Conservation (phyloP, 2,888 invertebrate genomes). For the Choreutis nemorana region DNA sequence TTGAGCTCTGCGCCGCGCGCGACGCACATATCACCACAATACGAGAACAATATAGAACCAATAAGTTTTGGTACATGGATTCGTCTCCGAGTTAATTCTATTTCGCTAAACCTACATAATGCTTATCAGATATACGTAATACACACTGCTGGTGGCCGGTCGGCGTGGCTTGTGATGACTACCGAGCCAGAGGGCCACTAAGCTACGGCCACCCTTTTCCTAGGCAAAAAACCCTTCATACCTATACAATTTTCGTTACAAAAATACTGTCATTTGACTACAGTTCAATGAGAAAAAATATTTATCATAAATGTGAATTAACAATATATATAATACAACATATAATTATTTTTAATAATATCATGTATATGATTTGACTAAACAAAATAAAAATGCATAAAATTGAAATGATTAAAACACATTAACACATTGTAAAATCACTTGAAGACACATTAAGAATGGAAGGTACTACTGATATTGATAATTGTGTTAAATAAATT, state of each 20-base stretch:
- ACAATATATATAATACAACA: conserved; percentile 57
- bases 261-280: conserved; percentile 70
- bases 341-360: conserved; percentile 46
- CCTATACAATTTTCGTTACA: conserved; percentile 63
- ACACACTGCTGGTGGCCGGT: conserved; percentile 22
- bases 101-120: conserved; percentile 68
- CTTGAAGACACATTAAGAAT: conserved; percentile 52
- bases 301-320: conserved; percentile 50
- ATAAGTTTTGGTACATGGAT: conserved; percentile 62
- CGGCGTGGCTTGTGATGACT: conserved; percentile 11
- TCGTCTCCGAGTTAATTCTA: conserved; percentile 57
- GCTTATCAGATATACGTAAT: conserved; percentile 63
- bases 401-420: conserved; percentile 61
- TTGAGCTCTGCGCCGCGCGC: conserved; percentile 62
- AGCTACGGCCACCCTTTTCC: conserved; percentile 18
- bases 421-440: conserved; percentile 57
- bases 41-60: conserved; percentile 65
- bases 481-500: conserved; percentile 52
- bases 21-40: conserved; percentile 63
- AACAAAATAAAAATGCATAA: conserved; percentile 65
- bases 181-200: conserved; percentile 11
- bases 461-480: conserved; percentile 61
- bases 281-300: conserved; percentile 62
- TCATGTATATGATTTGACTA: conserved; percentile 63
- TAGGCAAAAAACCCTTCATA: conserved; percentile 50